Evolutionary conservation across 2,888 invertebrate genomes (phyloP).

Genomic region (Eretmocerus hayati): DNA sequence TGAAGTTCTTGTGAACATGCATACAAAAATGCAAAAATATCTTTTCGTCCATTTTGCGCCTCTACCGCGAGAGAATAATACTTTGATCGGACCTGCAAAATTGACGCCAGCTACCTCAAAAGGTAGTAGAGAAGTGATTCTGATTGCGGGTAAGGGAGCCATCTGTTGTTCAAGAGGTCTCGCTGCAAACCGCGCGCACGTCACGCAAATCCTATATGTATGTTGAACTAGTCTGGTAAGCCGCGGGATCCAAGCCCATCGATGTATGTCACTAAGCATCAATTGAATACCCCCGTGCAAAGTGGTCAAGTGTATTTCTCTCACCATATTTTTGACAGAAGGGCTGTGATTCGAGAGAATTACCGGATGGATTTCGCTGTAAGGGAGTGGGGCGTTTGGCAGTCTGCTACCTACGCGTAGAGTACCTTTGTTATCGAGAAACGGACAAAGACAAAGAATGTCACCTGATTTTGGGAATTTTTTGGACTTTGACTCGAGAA

Average conservation of each 20-base stretch:
- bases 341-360: background rate
- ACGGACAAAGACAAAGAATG: too few species aligned
- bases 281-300: background rate
- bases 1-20: background rate
- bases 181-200: background rate
- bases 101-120: background rate
- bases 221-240: background rate
- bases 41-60: slow-evolving; percentile 1
- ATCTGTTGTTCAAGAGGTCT: background rate
- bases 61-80: background rate
- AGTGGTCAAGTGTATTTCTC: background rate
- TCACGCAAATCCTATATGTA: background rate
- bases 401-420: background rate
- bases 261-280: background rate
- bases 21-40: background rate
- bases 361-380: background rate
- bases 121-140: background rate
- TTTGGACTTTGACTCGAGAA: too few species aligned
- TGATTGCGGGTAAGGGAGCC: background rate
- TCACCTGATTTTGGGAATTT: too few species aligned
- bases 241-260: background rate
- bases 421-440: too few species aligned
- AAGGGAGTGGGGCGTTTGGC: background rate
- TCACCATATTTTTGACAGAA: background rate
- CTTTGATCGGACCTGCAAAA: slow-evolving; percentile 1